Percentiles rank a stretch among this genome's conserved stretches.
These are phyloP conservation scores for Pseudois nayaur DNA, from an alignment of 2,113 vertebrate species.

Conservation along the genomic window DNA sequence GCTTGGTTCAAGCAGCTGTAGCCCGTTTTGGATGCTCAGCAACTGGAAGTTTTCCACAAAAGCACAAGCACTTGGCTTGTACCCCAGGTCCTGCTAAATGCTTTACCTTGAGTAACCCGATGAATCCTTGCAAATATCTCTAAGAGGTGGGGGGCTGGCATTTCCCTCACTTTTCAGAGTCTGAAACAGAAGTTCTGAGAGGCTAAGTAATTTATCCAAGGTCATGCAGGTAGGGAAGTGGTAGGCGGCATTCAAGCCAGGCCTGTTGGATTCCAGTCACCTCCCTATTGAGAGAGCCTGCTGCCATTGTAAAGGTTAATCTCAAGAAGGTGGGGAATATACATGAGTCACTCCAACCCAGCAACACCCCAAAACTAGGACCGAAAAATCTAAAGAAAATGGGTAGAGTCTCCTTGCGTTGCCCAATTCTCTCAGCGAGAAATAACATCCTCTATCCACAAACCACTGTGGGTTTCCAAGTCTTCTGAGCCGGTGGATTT, in stretches of 20 bases:
- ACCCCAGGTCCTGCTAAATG: neutral
- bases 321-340: neutral
- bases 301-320: neutral
- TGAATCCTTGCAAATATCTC: neutral
- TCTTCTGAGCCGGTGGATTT: neutral
- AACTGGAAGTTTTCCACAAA: neutral
- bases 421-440: neutral
- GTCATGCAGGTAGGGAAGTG: neutral
- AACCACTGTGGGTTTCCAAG: neutral
- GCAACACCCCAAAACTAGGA: neutral
- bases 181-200: neutral
- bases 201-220: neutral
- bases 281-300: neutral
- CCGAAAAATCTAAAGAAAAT: neutral
- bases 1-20: neutral
- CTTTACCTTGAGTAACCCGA: neutral
- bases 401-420: neutral
- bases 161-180: neutral
- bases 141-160: neutral
- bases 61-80: neutral
- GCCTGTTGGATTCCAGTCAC: neutral
- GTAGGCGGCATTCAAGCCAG: neutral
- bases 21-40: neutral
- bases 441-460: neutral
- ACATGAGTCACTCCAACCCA: neutral